These are phyloP conservation scores for Scopus umbretta DNA, from an alignment of 2,113 vertebrate genomes.

Conservation along the genomic window DNA sequence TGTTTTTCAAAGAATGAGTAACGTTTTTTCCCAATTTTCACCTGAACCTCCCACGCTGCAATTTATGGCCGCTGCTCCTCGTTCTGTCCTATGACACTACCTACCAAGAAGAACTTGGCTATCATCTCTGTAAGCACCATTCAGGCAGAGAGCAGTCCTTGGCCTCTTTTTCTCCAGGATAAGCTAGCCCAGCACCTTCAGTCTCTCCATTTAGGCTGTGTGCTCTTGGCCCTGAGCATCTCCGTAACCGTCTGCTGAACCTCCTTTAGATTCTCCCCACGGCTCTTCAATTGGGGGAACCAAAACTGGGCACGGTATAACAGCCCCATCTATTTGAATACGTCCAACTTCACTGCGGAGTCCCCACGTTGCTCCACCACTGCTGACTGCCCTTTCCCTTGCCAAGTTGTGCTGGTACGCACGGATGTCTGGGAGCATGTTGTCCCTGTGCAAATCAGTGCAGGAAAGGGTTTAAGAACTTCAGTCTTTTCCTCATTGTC, in stretches of 20 bases:
- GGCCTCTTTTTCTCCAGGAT: background rate
- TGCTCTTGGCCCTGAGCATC: background rate
- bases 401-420: too few relatives aligned
- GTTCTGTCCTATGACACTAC: background rate
- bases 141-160: background rate
- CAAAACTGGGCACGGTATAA: background rate
- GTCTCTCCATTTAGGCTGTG: background rate
- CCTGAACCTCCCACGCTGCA: background rate
- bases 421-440: background rate
- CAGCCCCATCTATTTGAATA: background rate
- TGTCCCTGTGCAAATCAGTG: background rate
- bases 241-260: background rate
- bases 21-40: background rate
- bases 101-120: background rate
- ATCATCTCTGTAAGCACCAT: background rate
- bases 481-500: background rate
- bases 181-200: background rate
- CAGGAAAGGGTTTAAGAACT: background rate
- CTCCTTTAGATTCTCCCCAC: background rate
- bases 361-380: background rate
- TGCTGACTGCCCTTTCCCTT: background rate
- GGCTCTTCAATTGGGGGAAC: background rate
- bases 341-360: fast-evolving
- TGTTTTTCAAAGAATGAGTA: conserved; percentile 1
- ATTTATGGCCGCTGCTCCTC: background rate